phyloP scores from a whole-genome alignment of 1,140 invertebrate genomes.

The Ctenoplectra terminalis region DNA sequence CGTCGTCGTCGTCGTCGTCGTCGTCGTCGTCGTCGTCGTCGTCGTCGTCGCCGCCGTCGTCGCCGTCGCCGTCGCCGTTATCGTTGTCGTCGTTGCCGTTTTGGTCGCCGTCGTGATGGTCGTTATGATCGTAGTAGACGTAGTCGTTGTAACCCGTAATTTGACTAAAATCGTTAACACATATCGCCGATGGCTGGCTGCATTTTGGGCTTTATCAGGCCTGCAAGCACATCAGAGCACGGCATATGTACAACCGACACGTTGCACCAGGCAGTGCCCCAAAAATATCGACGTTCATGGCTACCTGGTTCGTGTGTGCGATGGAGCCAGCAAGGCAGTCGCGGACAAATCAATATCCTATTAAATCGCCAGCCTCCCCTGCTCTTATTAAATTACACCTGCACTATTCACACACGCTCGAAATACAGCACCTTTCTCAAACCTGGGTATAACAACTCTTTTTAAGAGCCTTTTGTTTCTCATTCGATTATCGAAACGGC shows the following conservation, averaged over 20 bases:
- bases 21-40: too few relatives aligned
- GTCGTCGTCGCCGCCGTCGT: not conserved
- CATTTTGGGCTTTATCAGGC: conserved; percentile 75
- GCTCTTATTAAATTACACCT: conserved; percentile 75
- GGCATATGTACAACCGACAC: conserved; percentile 64
- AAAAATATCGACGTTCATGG: conserved; percentile 81
- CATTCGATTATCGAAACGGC: conserved; percentile 66
- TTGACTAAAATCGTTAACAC: conserved; percentile 46
- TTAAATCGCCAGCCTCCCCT: conserved; percentile 77
- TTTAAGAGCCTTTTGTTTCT: conserved; percentile 24
- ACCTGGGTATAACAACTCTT: conserved; percentile 32
- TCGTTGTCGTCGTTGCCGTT: conserved; percentile 36
- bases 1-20: not conserved
- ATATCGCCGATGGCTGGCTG: conserved; percentile 45
- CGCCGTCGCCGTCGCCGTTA: not conserved
- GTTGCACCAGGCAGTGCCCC: conserved; percentile 74
- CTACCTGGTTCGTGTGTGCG: conserved; percentile 69
- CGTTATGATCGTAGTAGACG: conserved; percentile 49
- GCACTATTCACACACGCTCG: conserved; percentile 55
- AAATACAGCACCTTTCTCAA: conserved; percentile 22
- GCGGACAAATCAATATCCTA: conserved; percentile 78
- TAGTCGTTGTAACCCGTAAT: conserved; percentile 43
- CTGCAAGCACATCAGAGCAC: conserved; percentile 62
- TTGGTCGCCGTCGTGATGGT: conserved; percentile 49
- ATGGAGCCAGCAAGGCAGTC: conserved; percentile 69